Evolutionary conservation across 2,888 invertebrate genomes (phyloP), one percentile per base, ranked within the genome.

Genomic region (Neuroscelio doddi): DNA sequence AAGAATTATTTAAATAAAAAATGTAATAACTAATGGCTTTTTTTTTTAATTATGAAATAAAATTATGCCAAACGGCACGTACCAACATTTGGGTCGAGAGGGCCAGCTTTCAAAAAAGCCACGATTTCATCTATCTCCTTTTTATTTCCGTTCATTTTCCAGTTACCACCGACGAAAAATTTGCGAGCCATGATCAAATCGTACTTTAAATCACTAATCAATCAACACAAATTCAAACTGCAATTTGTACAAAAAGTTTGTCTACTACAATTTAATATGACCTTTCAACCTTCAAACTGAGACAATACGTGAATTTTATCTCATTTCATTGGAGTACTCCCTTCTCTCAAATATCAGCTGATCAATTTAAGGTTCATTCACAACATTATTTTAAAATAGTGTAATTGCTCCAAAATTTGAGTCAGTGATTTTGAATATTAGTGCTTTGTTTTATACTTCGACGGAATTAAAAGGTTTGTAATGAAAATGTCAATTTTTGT

Each of bases 81-180:
- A 90, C 95, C 96, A 49, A 93, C 93, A 81, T 93, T 91, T n/a
- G 91, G 86, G 84, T 93, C 93, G 69, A 96, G 85, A 0, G 91
- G 88, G 0, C 93, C 94, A 64, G 89, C 87, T 80, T 91, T 92
- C 62, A 98, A 86, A 69, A 90, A 91, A 44, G 89, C 89, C 51
- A 94, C 88, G 65, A 98, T 95, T 66, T 91, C 93, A 69, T 91
- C 90, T 67, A 97, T 94, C 73, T 90, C 89, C 64, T 89, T 88
- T 84, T 95, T 96, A 75, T 89, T 91, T 39, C 98, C 98, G 84
- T 99, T 99, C 98, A 99, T 97, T 87, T 99, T 99, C 99, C 98
- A 99, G 88, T 99, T 99, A 52, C 99, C 99, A 74, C 99, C 99
- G 80, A 99, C 98, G 81, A 97, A 96, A 86, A 99, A 99, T 89